These are phyloP conservation scores for Phenacoccus solenopsis DNA, from an alignment of 1,140 invertebrate species.

Conservation along the genomic window DNA sequence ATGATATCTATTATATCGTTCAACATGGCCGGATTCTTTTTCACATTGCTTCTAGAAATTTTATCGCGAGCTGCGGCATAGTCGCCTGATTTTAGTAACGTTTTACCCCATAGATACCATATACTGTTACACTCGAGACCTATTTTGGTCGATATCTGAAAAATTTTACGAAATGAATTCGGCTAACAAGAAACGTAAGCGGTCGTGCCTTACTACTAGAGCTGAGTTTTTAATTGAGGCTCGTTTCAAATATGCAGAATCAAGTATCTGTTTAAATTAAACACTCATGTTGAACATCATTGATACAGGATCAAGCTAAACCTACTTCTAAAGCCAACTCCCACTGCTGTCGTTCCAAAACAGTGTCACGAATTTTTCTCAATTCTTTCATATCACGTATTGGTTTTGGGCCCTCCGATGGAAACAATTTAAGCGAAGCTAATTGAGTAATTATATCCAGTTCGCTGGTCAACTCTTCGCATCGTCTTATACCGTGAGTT, in stretches of 20 bases:
- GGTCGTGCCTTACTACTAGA: too few relatives aligned
- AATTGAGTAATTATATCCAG: conserved; percentile 36
- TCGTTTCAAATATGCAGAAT: too few relatives aligned
- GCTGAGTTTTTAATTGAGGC: too few relatives aligned
- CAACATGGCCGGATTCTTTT: conserved; percentile 22
- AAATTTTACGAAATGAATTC: too few relatives aligned
- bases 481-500: not conserved
- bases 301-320: not conserved
- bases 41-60: conserved; percentile 38
- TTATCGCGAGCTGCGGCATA: conserved; percentile 56
- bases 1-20: conserved; percentile 23
- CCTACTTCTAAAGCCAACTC: conserved; percentile 57
- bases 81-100: conserved; percentile 63
- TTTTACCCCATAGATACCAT: conserved; percentile 74
- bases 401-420: conserved; percentile 30
- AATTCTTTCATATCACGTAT: conserved; percentile 35
- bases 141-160: conserved; percentile 62
- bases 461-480: conserved; percentile 34
- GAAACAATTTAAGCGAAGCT: conserved; percentile 33
- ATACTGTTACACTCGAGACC: conserved; percentile 61
- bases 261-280: too few relatives aligned
- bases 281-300: too few relatives aligned
- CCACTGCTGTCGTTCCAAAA: conserved; percentile 72
- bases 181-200: too few relatives aligned
- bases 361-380: conserved; percentile 43